phyloP scores from a whole-genome alignment of 2,797 vertebrate genomes.

The Enteromius argenteus region DNA sequence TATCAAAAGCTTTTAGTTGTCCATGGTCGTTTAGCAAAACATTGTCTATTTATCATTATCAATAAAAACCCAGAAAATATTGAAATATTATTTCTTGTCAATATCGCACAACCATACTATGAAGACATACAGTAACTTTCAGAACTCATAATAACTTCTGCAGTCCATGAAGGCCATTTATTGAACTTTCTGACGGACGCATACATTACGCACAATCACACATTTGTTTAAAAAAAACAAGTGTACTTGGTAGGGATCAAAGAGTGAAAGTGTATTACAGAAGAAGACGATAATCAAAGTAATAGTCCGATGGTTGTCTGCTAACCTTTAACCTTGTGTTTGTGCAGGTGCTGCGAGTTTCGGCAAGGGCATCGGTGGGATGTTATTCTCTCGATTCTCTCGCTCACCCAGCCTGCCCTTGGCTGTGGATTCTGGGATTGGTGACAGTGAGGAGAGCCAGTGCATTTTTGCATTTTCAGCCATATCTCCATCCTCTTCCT shows the following conservation, averaged over 20 bases:
- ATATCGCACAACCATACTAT: too few species aligned
- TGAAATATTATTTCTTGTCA: too few species aligned
- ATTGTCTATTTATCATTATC: too few species aligned
- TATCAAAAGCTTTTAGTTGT: too few species aligned
- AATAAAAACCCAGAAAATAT: too few species aligned
- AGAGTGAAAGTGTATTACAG: background rate
- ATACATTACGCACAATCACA: background rate
- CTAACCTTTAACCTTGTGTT: background rate
- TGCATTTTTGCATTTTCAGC: conserved; percentile 77
- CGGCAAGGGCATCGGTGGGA: conserved; percentile 95
- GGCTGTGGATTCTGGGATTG: conserved; percentile 77
- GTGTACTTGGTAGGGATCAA: background rate
- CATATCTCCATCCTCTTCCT: conserved; percentile 76
- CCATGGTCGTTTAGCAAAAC: too few species aligned
- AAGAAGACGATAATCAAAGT: background rate
- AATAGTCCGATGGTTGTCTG: background rate
- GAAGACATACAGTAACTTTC: background rate
- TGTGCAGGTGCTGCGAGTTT: conserved; percentile 92
- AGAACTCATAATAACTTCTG: background rate
- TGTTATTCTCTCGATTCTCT: conserved; percentile 95
- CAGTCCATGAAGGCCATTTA: background rate
- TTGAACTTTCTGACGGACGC: background rate
- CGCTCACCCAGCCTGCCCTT: conserved; percentile 83
- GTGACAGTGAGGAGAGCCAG: conserved; percentile 80
- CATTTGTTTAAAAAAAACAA: background rate